Base-by-base conservation (phyloP, 1,140 invertebrate genomes). In the Pseudachorutes palmiensis region DNA sequence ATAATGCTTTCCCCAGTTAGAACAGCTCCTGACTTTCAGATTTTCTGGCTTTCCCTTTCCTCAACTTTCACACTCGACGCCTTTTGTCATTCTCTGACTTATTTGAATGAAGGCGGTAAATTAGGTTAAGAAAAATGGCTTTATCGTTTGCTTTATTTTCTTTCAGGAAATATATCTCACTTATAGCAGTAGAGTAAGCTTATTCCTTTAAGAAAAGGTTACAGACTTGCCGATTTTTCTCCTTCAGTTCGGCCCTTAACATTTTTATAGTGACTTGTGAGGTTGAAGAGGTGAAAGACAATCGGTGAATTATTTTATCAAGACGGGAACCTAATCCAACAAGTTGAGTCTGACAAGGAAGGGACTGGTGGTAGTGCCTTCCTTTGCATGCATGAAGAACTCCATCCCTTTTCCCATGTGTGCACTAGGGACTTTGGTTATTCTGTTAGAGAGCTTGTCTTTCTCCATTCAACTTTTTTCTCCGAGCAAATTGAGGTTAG, bases 361-460 rank as follows among this genome's bases (percentile, higher is more conserved):
- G 51, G 24, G 9, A 5, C 12, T 12, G 5, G 12, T 5, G 36
- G 36, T 45, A 9, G 36, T 19, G 19, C 19, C 36, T 45, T 45
- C 36, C 36, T 45, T 45, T 45, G 51, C 51, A 55, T 55, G 51
- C 51, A 55, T 55, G 51, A 55, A 24, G 12, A 26, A 5, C 14
- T 24, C 51, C 24, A 55, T 24, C 24, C 24, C 51, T 3, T 55
- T 55, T 55, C 19, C 36, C 5, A 5, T 24, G 9, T 9, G 24
- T 55, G 12, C 51, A 14, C 51, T 26, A 5, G 51, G 24, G 51
- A 55, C n/a, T n/a, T n/a, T n/a, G n/a, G 12, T 55, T 55, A 55
- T 55, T 55, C 24, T 55, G 51, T 55, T 55, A 24, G 24, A 26
- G 51, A 14, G 12, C 51, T 55, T 14, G 12, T 26, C 51, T 26